Percentiles rank a stretch among this genome's conserved stretches.
phyloP scores from a whole-genome alignment of 2,797 vertebrate genomes.

The Neosilurus hyrtlii region DNA sequence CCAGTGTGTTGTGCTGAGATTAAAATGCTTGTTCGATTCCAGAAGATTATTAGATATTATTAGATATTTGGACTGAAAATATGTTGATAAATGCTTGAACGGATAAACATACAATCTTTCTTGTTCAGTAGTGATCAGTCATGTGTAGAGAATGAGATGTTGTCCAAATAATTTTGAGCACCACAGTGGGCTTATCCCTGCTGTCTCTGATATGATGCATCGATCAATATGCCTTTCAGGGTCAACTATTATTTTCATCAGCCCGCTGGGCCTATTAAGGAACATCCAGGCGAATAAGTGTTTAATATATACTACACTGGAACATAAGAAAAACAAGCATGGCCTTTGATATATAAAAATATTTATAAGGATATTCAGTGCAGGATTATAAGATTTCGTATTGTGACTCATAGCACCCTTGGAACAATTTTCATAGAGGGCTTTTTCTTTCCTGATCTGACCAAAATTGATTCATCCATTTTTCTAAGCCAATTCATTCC shows the following conservation, averaged over 20 bases:
- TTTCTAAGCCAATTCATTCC: too few species aligned
- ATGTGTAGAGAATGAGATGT: constrained; percentile 56
- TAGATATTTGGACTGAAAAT: neutral
- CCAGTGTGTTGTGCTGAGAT: neutral
- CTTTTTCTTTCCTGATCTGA: neutral
- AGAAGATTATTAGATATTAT: neutral
- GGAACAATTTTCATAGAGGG: neutral
- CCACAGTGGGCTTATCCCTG: constrained; percentile 60
- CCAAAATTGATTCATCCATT: too few species aligned
- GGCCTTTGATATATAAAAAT: too few species aligned
- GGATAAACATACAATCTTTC: neutral
- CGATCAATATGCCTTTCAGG: constrained; percentile 52
- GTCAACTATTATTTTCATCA: constrained; percentile 21
- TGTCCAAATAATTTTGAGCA: constrained; percentile 41
- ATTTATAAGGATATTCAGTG: neutral
- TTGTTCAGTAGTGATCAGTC: constrained; percentile 54
- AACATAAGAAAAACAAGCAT: too few species aligned
- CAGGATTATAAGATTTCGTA: neutral
- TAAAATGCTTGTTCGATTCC: neutral
- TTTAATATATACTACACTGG: too few species aligned
- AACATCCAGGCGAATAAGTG: too few species aligned
- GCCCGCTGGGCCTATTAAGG: neutral
- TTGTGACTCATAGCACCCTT: neutral
- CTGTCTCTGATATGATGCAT: neutral
- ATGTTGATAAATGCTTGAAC: neutral